Evolutionary conservation across 2,113 vertebrate species (phyloP), one percentile per base, ranked within the genome.

Genomic region (Chrysochloris asiatica): DNA sequence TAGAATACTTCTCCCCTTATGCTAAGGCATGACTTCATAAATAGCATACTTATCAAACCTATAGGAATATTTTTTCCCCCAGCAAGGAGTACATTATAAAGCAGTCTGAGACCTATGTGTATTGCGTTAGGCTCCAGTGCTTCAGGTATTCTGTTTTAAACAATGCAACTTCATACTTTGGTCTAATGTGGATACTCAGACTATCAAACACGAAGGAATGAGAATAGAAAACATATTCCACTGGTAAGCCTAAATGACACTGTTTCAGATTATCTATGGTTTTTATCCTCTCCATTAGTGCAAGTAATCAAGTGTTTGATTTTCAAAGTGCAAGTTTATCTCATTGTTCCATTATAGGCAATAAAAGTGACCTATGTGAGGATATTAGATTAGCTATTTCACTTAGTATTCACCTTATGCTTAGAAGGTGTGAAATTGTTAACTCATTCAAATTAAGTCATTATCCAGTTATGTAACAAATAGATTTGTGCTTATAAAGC

Each of bases 381-480:
- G 65, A 95, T 95, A 94, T 95, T 95, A 94, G 88, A 96, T 93
- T 95, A 90, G 71, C n/a, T 76, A 85, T 88, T 95, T 95, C 93
- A 88, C 88, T 95, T 90, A 90, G 92, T 81, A 90, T 93, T 94
- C 95, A 95, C 95, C 94, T 95, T 92, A 95, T 93, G 96, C 90
- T 95, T 95, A 93, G 90, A 90, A 81, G 72, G 95, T 96, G 93
- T 96, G 96, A 96, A 96, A 96, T 95, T 96, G 93, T 95, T 96
- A 95, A 92, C 86, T 86, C 72, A 0, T 89, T 96, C 93, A 94
- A 95, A 95, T 96, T 92, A 95, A 95, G 92, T 95, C 93, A 95
- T 96, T 95, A 95, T 91, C 71, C 93, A 91, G 90, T 87, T 96
- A 93, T 94, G 71, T 88, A 95, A 96, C 86, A 94, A 96, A 96